Evolutionary conservation across 2,888 invertebrate species (phyloP), one percentile per base, ranked within the genome.

Genomic region (Meteorus colon): DNA sequence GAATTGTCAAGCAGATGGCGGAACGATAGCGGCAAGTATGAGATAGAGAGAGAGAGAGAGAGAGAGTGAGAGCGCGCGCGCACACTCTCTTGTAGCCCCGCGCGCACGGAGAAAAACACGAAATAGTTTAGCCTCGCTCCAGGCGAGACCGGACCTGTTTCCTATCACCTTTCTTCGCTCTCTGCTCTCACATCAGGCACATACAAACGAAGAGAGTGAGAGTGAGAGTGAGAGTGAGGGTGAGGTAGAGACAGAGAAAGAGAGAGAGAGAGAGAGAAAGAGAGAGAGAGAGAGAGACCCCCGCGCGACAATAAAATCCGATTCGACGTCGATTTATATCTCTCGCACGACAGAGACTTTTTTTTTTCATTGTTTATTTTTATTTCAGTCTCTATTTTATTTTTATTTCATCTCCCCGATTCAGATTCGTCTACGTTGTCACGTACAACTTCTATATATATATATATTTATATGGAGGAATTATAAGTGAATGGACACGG

Each of bases 291-390:
- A 63, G 34, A 10, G n/a, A 37, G 55, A 69, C 29, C 72, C 76
- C 72, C 73, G 65, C 19, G 76, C 74, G 76, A 80, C 85, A 86
- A 87, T 88, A 87, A 88, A 88, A 87, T 88, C 87, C 84, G 86
- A 88, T 88, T 87, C 86, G 86, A 87, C 87, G 84, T 88, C 86
- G 86, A 88, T 88, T 88, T 87, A 88, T 88, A 87, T 85, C 87
- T 84, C 81, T 80, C 79, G 78, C 81, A 82, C 82, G 82, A 83
- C 79, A 80, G 81, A 82, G 19, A 24, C 81, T 82, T 81, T 83
- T 81, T 67, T 24, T 27, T 60, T 60, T 51, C 55, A 51, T 51
- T 51, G n/a, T 55, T 55, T 55, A 55, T 55, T 19, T 19, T 19
- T 24, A 1, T 55, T 55, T 24, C n/a, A 19, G n/a, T 55, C n/a